Percentiles rank a stretch among this genome's conserved stretches.
Evolutionary conservation across 2,113 vertebrate species (phyloP).

Genomic region (Illadopsis cleaveri): DNA sequence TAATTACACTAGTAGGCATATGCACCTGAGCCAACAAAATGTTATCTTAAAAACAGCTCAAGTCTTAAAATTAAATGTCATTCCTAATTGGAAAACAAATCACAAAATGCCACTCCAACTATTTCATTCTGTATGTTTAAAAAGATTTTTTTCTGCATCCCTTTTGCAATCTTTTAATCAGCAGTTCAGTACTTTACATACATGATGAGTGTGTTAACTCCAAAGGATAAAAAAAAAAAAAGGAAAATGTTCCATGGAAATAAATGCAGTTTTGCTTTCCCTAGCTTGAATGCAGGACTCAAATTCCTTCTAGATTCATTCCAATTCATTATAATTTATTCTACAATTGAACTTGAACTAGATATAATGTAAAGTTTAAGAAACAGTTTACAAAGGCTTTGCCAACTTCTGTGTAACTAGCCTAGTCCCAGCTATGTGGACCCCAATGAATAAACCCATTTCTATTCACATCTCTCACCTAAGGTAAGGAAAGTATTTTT

Average conservation of each 20-base stretch:
- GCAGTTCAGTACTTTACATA: slow-evolving; percentile 17
- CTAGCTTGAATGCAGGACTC: background rate
- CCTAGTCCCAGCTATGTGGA: background rate
- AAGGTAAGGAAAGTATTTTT: background rate
- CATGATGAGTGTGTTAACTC: slow-evolving; percentile 8
- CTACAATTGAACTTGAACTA: background rate
- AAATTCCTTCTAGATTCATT: background rate
- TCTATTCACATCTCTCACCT: background rate
- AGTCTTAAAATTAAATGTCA: slow-evolving; percentile 32
- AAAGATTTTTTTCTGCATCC: background rate
- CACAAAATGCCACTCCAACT: slow-evolving; percentile 34
- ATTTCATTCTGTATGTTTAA: background rate
- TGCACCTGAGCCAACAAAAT: background rate
- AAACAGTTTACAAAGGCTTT: background rate
- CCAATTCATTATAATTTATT: background rate
- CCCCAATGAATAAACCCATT: background rate
- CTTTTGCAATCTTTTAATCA: slow-evolving; percentile 54
- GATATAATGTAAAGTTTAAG: background rate
- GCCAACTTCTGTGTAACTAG: background rate
- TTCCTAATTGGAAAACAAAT: slow-evolving; percentile 46
- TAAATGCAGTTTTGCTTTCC: background rate
- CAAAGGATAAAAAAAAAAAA: background rate
- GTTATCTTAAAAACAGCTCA: background rate
- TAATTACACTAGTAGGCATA: background rate
- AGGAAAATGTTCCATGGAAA: background rate